These are phyloP conservation scores for Cephalopachus bancanus DNA, from an alignment of 2,797 vertebrate species.

Conservation along the genomic window DNA sequence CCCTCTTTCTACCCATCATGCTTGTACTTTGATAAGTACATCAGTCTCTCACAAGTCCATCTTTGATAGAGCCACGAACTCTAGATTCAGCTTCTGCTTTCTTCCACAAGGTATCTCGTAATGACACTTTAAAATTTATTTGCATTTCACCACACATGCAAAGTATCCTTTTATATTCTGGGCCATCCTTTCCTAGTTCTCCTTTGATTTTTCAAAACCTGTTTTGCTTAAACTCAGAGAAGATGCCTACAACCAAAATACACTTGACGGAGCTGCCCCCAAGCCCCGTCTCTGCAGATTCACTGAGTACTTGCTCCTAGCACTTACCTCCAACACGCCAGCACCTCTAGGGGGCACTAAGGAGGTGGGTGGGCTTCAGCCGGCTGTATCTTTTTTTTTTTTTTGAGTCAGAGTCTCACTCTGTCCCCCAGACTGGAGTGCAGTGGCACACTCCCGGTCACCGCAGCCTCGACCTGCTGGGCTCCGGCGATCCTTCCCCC, in stretches of 20 bases:
- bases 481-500: too few species aligned
- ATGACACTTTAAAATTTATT: background rate
- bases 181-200: background rate
- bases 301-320: background rate
- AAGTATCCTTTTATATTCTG: background rate
- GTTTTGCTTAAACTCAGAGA: background rate
- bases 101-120: background rate
- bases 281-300: fast-evolving
- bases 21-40: too few species aligned
- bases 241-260: background rate
- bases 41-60: background rate
- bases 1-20: too few species aligned
- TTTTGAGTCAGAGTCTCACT: too few species aligned
- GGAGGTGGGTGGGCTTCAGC: fast-evolving
- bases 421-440: too few species aligned
- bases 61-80: too few species aligned
- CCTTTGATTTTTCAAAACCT: background rate
- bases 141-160: background rate
- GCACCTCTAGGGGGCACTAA: background rate
- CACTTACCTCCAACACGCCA: background rate
- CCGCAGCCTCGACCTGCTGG: too few species aligned
- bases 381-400: too few species aligned
- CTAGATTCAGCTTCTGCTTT: background rate
- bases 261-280: fast-evolving
- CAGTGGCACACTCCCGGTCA: too few species aligned